Percentiles rank a stretch among this genome's conserved stretches.
phyloP scores from a whole-genome alignment of 2,888 invertebrate species.

The Scrobipalpa atriplicella region DNA sequence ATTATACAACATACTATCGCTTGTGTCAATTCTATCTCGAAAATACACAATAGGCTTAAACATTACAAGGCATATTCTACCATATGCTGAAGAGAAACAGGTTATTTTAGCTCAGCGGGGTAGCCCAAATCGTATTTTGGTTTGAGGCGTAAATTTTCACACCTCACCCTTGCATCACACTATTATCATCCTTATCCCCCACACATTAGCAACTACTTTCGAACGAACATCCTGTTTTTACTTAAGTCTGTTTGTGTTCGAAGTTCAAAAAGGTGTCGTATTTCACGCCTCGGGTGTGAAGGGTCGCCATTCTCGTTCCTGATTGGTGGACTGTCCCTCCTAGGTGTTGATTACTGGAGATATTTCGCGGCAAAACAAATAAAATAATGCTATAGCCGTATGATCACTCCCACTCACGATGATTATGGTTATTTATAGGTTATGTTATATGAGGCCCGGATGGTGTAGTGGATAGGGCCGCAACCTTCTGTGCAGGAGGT shows the following conservation, averaged over 20 bases:
- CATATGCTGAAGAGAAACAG: constrained; percentile 42
- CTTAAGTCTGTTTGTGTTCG: constrained; percentile 47
- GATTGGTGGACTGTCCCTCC: constrained; percentile 62
- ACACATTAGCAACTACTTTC: constrained; percentile 30
- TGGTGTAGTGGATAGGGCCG: too few species aligned
- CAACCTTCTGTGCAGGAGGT: too few species aligned
- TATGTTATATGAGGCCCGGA: constrained; percentile 1
- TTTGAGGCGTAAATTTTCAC: constrained; percentile 80
- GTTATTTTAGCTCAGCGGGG: constrained; percentile 34
- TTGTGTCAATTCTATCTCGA: constrained; percentile 30
- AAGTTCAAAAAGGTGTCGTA: constrained; percentile 65
- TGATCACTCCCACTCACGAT: constrained; percentile 18
- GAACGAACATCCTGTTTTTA: constrained; percentile 15
- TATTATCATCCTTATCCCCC: constrained; percentile 37
- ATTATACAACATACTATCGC: constrained; percentile 33
- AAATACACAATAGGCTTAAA: constrained; percentile 41
- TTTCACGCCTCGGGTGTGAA: constrained; percentile 81
- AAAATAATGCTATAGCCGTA: constrained; percentile 8
- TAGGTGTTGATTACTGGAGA: constrained; percentile 63
- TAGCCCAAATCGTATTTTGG: constrained; percentile 43
- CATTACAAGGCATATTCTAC: constrained; percentile 42
- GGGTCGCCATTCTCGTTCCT: constrained; percentile 60
- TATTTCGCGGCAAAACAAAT: constrained; percentile 30
- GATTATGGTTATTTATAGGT: background rate
- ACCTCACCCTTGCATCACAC: constrained; percentile 51